phyloP scores from a whole-genome alignment of 2,113 vertebrate genomes.

The Xiphorhynchus elegans region DNA sequence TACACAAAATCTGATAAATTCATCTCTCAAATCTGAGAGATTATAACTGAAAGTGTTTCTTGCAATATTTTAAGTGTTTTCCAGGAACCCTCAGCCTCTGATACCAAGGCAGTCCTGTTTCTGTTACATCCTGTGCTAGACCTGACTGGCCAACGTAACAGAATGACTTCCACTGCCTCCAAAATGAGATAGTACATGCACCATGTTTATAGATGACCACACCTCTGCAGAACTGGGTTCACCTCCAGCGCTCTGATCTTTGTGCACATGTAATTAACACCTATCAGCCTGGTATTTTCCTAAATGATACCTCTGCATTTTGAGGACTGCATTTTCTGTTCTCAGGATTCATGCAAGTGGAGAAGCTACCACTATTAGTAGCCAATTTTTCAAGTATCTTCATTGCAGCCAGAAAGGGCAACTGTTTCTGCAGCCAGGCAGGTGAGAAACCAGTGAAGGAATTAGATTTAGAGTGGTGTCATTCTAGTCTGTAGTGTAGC shows the following conservation, averaged over 20 bases:
- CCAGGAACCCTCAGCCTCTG: not conserved
- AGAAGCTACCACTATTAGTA: not conserved
- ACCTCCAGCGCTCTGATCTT: not conserved
- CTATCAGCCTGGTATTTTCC: not conserved
- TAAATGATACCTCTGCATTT: not conserved
- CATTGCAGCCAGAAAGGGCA: not conserved
- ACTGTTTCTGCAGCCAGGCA: not conserved
- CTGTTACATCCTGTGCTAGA: not conserved
- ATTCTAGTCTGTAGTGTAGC: not conserved
- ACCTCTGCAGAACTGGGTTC: not conserved
- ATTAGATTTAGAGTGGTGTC: not conserved
- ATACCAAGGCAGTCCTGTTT: not conserved
- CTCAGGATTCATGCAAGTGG: not conserved
- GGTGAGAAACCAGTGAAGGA: constrained; percentile 1
- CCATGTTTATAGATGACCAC: not conserved
- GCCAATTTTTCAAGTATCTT: not conserved
- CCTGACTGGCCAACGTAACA: not conserved
- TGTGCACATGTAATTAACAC: not conserved
- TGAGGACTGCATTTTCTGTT: not conserved
- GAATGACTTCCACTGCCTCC: not conserved
- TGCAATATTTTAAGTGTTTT: not conserved
- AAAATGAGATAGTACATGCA: not conserved
- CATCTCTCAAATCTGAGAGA: not conserved
- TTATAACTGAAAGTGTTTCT: not conserved
- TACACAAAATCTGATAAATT: not conserved